phyloP scores from a whole-genome alignment of 2,888 invertebrate species.

The Zaprionus bogoriensis region DNA sequence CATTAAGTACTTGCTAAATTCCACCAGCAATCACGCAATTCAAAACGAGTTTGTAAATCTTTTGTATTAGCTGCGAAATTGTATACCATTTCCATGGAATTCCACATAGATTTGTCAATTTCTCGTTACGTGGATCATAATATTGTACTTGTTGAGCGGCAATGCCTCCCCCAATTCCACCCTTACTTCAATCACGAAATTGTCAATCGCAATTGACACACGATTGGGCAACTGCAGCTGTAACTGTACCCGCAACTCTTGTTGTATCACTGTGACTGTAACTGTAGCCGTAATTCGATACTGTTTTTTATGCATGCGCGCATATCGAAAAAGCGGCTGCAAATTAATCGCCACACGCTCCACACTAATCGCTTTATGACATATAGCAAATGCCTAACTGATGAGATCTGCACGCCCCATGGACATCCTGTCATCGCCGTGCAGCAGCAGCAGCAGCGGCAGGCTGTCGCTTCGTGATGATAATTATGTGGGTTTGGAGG shows the following conservation, averaged over 20 bases:
- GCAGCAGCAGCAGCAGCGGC: conserved; percentile 14
- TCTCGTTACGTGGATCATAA: neutral
- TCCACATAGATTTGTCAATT: neutral
- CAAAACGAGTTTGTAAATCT: neutral
- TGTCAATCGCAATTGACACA: conserved; percentile 38
- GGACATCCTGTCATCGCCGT: conserved; percentile 21
- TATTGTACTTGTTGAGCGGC: neutral
- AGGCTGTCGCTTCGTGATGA: neutral
- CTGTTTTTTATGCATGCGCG: conserved; percentile 51
- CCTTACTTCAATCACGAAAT: neutral
- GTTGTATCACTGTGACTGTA: neutral
- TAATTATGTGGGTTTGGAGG: neutral
- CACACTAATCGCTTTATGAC: conserved; percentile 65
- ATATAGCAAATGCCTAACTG: conserved; percentile 41
- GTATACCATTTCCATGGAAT: neutral
- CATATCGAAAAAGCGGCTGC: conserved; percentile 47
- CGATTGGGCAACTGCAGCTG: neutral
- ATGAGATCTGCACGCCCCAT: conserved; percentile 46
- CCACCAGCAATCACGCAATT: neutral
- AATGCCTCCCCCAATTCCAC: neutral
- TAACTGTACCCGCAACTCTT: conserved; percentile 12
- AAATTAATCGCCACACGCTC: conserved; percentile 71
- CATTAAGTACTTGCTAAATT: neutral
- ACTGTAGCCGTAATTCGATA: conserved; percentile 54
- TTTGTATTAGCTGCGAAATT: neutral